These are phyloP conservation scores for Drosophila greeni DNA, from an alignment of 2,888 invertebrate genomes.

Conservation along the genomic window DNA sequence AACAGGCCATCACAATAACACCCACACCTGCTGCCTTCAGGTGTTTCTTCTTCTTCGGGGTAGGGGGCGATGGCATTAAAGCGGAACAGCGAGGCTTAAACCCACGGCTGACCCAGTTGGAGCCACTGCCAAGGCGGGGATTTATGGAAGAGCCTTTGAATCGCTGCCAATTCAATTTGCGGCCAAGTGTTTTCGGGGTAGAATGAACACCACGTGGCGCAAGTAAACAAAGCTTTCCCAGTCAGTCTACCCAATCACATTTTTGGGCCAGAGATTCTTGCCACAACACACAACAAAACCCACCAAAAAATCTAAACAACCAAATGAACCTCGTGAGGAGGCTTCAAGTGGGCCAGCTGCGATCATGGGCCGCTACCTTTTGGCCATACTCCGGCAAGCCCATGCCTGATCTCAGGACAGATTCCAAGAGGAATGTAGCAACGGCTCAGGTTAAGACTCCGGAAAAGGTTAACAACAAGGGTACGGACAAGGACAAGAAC, in stretches of 20 bases:
- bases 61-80: slow-evolving; percentile 15
- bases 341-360: slow-evolving; percentile 4
- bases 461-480: neutral
- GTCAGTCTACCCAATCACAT: neutral
- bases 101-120: slow-evolving; percentile 39
- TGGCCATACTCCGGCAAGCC: slow-evolving; percentile 13
- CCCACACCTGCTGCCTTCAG: slow-evolving; percentile 1
- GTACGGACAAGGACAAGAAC: neutral
- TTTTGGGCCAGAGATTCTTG: slow-evolving; percentile 34
- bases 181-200: slow-evolving; percentile 13
- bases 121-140: slow-evolving; percentile 26
- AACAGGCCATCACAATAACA: neutral
- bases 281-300: neutral
- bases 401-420: neutral
- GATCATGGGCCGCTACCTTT: neutral
- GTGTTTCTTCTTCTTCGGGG: slow-evolving; percentile 9
- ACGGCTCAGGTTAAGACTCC: neutral
- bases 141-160: slow-evolving; percentile 43
- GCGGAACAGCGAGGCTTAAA: neutral
- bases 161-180: slow-evolving; percentile 39
- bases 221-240: slow-evolving; percentile 19
- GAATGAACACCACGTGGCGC: neutral
- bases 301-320: neutral
- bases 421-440: neutral
- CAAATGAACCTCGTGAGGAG: slow-evolving; percentile 46